phyloP scores from a whole-genome alignment of 2,888 invertebrate species.

The Mythimna loreyi region DNA sequence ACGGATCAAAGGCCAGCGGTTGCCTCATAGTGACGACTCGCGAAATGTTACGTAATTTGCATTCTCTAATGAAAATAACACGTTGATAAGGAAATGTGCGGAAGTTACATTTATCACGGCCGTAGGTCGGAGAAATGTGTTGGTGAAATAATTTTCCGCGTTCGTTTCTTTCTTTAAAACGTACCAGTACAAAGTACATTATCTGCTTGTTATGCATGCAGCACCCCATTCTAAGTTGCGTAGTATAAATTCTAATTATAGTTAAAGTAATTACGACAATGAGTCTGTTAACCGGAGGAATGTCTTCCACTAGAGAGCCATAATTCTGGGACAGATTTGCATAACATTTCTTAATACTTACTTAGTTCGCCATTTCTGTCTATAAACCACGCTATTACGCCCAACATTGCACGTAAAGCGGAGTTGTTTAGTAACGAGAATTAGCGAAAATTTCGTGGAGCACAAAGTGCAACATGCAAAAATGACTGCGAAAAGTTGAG shows the following conservation, averaged over 20 bases:
- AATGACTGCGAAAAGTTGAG: slow-evolving; percentile 66
- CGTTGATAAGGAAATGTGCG: slow-evolving; percentile 39
- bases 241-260: slow-evolving; percentile 62
- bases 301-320: slow-evolving; percentile 57
- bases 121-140: slow-evolving; percentile 24
- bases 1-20: slow-evolving; percentile 63
- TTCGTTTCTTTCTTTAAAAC: slow-evolving; percentile 40
- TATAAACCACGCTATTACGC: slow-evolving; percentile 41
- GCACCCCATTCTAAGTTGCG: slow-evolving; percentile 35
- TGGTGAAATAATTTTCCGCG: slow-evolving; percentile 20
- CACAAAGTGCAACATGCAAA: slow-evolving; percentile 57
- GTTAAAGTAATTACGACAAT: slow-evolving; percentile 58
- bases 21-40: slow-evolving; percentile 45
- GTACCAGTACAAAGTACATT: slow-evolving; percentile 7
- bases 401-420: slow-evolving; percentile 33
- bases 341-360: slow-evolving; percentile 47
- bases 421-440: slow-evolving; percentile 42
- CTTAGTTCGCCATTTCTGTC: slow-evolving; percentile 35
- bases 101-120: slow-evolving; percentile 45
- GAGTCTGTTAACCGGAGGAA: slow-evolving; percentile 51
- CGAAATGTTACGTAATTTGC: slow-evolving; percentile 50
- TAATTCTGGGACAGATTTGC: slow-evolving; percentile 44
- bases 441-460: slow-evolving; percentile 49
- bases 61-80: slow-evolving; percentile 57
- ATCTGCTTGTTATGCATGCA: slow-evolving; percentile 40